These are phyloP conservation scores for Drosophila bunnanda DNA, from an alignment of 2,888 invertebrate species.

Conservation along the genomic window DNA sequence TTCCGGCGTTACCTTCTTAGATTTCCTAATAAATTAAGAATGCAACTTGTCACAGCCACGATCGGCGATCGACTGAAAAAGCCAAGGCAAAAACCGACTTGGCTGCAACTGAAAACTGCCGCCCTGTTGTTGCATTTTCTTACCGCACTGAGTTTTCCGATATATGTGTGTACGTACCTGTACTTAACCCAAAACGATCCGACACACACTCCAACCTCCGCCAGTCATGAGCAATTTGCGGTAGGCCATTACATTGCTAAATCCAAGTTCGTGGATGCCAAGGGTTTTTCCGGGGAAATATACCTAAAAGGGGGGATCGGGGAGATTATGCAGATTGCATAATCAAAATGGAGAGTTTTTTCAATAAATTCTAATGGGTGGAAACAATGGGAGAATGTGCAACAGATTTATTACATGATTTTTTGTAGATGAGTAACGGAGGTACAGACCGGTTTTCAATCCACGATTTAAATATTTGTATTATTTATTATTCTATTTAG, in stretches of 20 bases:
- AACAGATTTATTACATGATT: conserved; percentile 3
- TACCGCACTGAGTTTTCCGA: conserved; percentile 19
- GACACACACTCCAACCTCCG: conserved; percentile 14
- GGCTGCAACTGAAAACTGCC: conserved; percentile 23
- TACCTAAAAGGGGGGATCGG: neutral
- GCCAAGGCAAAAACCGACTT: conserved; percentile 27
- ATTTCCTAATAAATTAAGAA: conserved; percentile 5
- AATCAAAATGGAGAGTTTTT: conserved; percentile 3
- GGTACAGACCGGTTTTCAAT: neutral
- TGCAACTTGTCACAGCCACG: conserved; percentile 56
- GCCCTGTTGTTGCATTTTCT: conserved; percentile 38
- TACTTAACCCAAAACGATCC: conserved; percentile 6
- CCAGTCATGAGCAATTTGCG: conserved; percentile 44
- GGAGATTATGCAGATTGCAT: conserved; percentile 25
- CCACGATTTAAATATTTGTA: neutral
- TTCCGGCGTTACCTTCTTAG: neutral
- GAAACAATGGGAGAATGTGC: conserved; percentile 4
- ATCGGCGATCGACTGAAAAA: conserved; percentile 59
- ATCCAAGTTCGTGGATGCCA: conserved; percentile 18
- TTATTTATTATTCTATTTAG: neutral
- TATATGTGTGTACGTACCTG: conserved; percentile 6
- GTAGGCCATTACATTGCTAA: conserved; percentile 34
- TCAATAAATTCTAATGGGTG: conserved; percentile 1
- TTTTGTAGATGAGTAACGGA: conserved; percentile 5
- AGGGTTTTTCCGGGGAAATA: neutral